Evolutionary conservation across 2,113 vertebrate genomes (phyloP).

Genomic region (Coreoperca whiteheadi): DNA sequence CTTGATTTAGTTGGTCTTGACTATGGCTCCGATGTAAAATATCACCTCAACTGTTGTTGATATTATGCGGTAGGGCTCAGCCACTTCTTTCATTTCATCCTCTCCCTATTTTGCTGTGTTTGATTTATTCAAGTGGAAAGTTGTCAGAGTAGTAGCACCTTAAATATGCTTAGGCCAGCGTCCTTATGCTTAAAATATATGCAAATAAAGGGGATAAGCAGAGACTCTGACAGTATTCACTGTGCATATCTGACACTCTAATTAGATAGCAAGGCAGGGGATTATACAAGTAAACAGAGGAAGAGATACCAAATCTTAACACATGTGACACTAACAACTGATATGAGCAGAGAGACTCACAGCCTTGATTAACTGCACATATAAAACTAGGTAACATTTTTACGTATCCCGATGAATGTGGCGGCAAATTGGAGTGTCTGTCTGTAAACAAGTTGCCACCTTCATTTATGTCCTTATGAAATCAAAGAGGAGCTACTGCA

Average conservation of each 20-base stretch:
- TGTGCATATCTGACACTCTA: conserved; percentile 63
- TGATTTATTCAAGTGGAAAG: conserved; percentile 63
- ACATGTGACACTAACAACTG: conserved; percentile 56
- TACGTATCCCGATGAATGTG: conserved; percentile 52
- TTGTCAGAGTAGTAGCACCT: conserved; percentile 48
- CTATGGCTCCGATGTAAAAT: conserved; percentile 10
- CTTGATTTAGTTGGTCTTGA: conserved; percentile 11
- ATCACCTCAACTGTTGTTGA: conserved; percentile 10
- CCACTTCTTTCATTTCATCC: conserved; percentile 12
- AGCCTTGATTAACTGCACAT: conserved; percentile 56
- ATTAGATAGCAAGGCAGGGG: conserved; percentile 69
- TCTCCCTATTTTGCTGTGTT: conserved; percentile 36
- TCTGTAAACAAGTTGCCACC: conserved; percentile 76
- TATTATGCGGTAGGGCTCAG: not conserved
- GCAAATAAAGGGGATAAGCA: conserved; percentile 73
- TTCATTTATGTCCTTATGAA: conserved; percentile 62
- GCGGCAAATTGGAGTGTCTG: conserved; percentile 73
- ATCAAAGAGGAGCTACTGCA: conserved; percentile 61
- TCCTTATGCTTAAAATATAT: conserved; percentile 56
- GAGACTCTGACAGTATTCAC: conserved; percentile 60
- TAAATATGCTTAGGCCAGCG: conserved; percentile 59
- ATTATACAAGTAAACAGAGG: conserved; percentile 63
- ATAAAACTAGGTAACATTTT: conserved; percentile 70
- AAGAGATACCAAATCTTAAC: conserved; percentile 59
- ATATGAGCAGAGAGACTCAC: conserved; percentile 35